Conservation (phyloP, 2,888 invertebrate genomes). For the Lycocerus yunnanus region DNA sequence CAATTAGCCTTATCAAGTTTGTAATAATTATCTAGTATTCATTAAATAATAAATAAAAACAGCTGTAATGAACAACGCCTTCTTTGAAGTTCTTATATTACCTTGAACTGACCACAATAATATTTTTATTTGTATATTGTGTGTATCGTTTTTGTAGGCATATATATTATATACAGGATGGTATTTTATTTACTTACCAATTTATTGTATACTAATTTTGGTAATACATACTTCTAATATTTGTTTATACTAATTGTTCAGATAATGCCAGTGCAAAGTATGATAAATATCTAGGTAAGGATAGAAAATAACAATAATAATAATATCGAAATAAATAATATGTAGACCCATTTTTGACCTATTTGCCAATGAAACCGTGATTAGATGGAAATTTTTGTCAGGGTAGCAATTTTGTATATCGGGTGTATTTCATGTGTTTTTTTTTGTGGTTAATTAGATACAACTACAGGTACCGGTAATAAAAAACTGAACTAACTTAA, state of each 20-base stretch:
- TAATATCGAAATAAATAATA: too few species aligned
- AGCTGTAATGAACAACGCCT: conserved; percentile 3
- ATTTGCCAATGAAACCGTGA: too few species aligned
- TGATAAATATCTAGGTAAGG: not conserved
- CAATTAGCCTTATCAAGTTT: not conserved
- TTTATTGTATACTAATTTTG: not conserved
- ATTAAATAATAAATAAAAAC: not conserved
- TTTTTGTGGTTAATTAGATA: too few species aligned
- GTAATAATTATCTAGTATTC: not conserved
- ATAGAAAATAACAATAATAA: too few species aligned
- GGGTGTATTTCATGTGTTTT: too few species aligned
- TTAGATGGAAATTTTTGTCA: too few species aligned
- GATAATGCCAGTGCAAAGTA: not conserved
- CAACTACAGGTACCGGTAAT: too few species aligned
- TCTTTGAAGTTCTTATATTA: not conserved
- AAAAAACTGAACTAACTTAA: too few species aligned
- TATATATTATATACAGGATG: not conserved
- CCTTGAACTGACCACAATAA: conserved; percentile 4
- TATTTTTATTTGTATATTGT: not conserved
- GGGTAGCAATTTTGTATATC: too few species aligned
- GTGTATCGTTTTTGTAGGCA: not conserved
- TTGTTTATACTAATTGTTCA: not conserved
- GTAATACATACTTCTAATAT: too few species aligned
- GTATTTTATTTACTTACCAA: not conserved
- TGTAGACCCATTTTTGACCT: too few species aligned